Percentiles rank a stretch among this genome's conserved stretches.
These are phyloP conservation scores for Hirudinaria manillensis DNA, from an alignment of 2,888 invertebrate genomes.

Conservation along the genomic window DNA sequence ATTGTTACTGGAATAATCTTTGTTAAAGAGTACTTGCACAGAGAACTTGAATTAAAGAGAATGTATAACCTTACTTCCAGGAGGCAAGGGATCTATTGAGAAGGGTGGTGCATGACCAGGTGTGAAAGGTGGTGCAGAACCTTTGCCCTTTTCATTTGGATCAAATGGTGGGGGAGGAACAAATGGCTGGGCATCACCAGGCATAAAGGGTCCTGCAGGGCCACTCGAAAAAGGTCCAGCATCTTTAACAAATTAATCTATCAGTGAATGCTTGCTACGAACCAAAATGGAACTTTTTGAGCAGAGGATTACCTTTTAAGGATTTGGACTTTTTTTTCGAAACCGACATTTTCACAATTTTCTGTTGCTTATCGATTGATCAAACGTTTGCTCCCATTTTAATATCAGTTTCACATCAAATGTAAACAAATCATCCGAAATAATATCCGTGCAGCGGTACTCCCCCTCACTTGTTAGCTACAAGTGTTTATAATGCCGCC, in stretches of 20 bases:
- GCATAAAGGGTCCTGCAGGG: neutral
- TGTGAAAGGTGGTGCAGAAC: conserved; percentile 1
- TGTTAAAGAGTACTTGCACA: neutral
- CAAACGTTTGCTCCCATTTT: no score
- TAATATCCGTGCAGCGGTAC: no score
- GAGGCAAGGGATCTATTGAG: neutral
- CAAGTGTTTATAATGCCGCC: no score
- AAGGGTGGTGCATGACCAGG: conserved; percentile 21
- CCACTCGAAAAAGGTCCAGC: neutral
- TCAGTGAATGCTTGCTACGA: no score
- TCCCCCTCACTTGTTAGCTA: no score
- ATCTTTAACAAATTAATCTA: neutral
- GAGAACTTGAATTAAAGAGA: neutral
- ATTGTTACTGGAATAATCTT: conserved; percentile 19
- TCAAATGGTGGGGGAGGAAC: neutral
- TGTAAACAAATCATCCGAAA: no score
- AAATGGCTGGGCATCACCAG: conserved; percentile 7
- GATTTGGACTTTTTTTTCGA: no score
- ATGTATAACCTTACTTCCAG: neutral
- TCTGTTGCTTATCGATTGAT: no score
- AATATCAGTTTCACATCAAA: no score
- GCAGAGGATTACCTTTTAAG: no score
- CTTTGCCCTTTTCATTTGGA: neutral
- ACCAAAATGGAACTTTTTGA: no score
- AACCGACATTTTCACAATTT: no score